Evolutionary conservation across 2,113 vertebrate genomes (phyloP), one percentile per base, ranked within the genome.

Genomic region (Apteryx owenii): DNA sequence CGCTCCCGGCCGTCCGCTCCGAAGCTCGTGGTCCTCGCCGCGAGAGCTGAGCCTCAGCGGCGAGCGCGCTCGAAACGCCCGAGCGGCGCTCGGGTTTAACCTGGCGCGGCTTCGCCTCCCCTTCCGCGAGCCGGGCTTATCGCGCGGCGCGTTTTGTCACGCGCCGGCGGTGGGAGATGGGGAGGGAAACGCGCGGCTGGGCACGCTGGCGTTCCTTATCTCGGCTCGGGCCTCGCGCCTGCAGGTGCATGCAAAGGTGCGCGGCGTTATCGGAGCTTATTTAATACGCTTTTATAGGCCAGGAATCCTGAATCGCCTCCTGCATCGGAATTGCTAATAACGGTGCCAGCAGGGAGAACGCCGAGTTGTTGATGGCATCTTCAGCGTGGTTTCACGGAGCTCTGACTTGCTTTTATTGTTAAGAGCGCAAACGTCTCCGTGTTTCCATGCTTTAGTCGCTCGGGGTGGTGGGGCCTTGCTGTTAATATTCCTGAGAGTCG

Each of bases 1-100:
- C 0, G 0, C 26, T 91, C 58, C 29, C 0, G 5, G 36, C 5
- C 5, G 15, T 40, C 11, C 4, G 14, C 2, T 15, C 2, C 1
- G 44, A 44, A 69, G 31, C 68, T 70, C 20, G 31, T 48, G 29
- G 20, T 48, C 68, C 44, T n/a, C 14, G 66, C 9, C 44, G 44
- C 20, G 64, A 62, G 44, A 46, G 68, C 31, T 70, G 68, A 48
- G 68, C 68, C 68, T 15, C 33, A 20, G 44, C 68, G 7, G 3
- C 16, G 33, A 48, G 46, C 6, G 18, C 18, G 7, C 46, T 48
- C 46, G 46, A 48, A 19, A 48, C 19, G 19, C 11, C 12, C 4
- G 20, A 61, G 60, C 33, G 20, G n/a, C 22, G 44, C 21, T 7
- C 33, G 13, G 22, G 21, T 62, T 62, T 8, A 8, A 22, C 61